Base-by-base conservation (phyloP, 2,113 vertebrate species). In the Thryonomys swinderianus region DNA sequence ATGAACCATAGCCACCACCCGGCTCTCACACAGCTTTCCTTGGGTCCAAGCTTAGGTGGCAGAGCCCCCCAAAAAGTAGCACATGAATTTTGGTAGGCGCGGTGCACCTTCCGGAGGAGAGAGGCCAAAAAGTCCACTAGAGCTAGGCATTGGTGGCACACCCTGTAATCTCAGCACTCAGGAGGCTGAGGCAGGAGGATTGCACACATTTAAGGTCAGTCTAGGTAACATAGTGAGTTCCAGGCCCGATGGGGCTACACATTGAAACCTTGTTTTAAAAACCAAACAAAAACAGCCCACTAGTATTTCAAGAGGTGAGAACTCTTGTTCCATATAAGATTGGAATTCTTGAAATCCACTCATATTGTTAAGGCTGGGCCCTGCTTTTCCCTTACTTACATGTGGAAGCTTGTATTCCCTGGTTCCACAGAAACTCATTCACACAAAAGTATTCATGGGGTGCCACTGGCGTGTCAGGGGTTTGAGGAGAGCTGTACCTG, bases 321-420 rank as follows among this genome's bases (percentile, higher is more conserved):
- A 69, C 67, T 40, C 18, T 23, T 21, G n/a, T 69, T 69, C 67
- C 37, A 21, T n/a, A 71, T 42, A 11, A 40, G 90, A 55, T 18
- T 83, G 17, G 53, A 69, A 64, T 92, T 88, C 89, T 90, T 90
- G 62, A 85, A 83, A 94, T 85, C 40, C 7, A 71, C 45, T 48
- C 81, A 73, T n/a, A 83, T 81, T 96, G 90, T 55, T 73, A 76
- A 53, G 71, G 37, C 74, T 86, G 25, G 73, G 48, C 30, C 79
- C 48, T 5, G 40, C 17, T 84, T 66, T 55, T 55, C n/a, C 17
- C 3, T 83, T 61, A 85, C 51, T 48, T 37, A 13, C 21, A 59
- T 67, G 34, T 12, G 55, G 62, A 80, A 88, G 37, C 62, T 7
- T 27, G 34, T 71, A 23, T 55, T 79, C 76, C n/a, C 62, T n/a